Conservation (phyloP, 1,140 invertebrate species). For the Phenacoccus solenopsis region DNA sequence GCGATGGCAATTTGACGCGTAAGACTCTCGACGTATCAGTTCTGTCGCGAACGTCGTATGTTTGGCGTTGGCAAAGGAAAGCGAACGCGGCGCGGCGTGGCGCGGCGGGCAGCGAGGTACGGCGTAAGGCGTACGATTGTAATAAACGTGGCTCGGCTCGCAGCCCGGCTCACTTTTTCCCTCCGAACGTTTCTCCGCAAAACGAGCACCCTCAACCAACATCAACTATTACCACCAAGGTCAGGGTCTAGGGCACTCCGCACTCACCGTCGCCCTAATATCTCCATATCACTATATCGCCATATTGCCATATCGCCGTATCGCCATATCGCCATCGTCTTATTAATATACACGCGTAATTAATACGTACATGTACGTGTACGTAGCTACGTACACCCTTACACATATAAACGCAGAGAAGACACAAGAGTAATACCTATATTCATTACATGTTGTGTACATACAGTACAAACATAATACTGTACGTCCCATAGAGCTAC, state of each 20-base stretch:
- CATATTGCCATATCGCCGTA: no score
- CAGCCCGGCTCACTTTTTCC: slow-evolving; percentile 10
- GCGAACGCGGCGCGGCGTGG: neutral
- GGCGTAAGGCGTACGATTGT: neutral
- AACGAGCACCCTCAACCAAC: slow-evolving; percentile 4
- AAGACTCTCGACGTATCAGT: neutral
- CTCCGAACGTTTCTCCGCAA: neutral
- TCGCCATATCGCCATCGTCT: no score
- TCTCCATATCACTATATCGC: no score
- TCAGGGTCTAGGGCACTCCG: slow-evolving; percentile 9
- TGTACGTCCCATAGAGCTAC: no score
- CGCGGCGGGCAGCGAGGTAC: neutral
- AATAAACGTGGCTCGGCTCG: slow-evolving; percentile 12
- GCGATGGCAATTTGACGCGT: neutral
- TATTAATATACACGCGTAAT: no score
- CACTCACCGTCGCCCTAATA: no score
- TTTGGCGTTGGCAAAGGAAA: neutral
- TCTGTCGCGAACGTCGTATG: neutral
- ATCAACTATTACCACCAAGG: slow-evolving; percentile 17
- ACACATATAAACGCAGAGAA: no score
- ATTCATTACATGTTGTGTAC: no score
- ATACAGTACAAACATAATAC: no score
- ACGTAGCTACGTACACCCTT: no score
- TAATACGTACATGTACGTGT: no score
- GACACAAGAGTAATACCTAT: no score